Evolutionary conservation across 2,113 vertebrate genomes (phyloP).

Genomic region (Nesoenas mayeri): DNA sequence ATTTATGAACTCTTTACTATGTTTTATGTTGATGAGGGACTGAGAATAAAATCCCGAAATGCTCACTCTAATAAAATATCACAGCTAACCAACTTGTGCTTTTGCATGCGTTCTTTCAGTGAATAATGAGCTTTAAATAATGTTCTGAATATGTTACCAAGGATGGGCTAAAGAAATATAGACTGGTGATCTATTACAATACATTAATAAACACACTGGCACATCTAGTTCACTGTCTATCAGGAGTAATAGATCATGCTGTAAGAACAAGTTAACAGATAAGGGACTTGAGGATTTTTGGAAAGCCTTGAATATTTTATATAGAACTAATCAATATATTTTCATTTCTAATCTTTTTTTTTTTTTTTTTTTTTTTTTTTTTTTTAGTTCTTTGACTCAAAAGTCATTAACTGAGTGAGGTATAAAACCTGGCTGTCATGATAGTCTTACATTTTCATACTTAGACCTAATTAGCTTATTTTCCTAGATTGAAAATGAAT

Average conservation of each 20-base stretch:
- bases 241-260: slow-evolving; percentile 55
- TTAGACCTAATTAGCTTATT: slow-evolving; percentile 61
- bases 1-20: slow-evolving; percentile 78
- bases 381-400: slow-evolving; percentile 28
- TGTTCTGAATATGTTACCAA: slow-evolving; percentile 73
- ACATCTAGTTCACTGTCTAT: slow-evolving; percentile 25
- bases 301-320: slow-evolving; percentile 26
- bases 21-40: slow-evolving; percentile 75
- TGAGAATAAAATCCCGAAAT: slow-evolving; percentile 62
- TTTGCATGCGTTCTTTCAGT: slow-evolving; percentile 75
- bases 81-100: slow-evolving; percentile 72
- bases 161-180: slow-evolving; percentile 72
- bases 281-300: not conserved
- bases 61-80: slow-evolving; percentile 73
- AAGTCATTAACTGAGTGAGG: slow-evolving; percentile 32
- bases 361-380: not conserved
- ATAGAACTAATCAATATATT: slow-evolving; percentile 19
- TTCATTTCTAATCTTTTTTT: not conserved
- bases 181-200: slow-evolving; percentile 71
- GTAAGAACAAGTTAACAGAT: slow-evolving; percentile 21
- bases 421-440: not conserved
- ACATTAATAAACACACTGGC: slow-evolving; percentile 72
- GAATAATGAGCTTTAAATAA: slow-evolving; percentile 81
- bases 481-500: not conserved
- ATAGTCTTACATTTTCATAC: slow-evolving; percentile 29